Conservation (phyloP, 2,113 vertebrate species). For the Archocentrus centrarchus region DNA sequence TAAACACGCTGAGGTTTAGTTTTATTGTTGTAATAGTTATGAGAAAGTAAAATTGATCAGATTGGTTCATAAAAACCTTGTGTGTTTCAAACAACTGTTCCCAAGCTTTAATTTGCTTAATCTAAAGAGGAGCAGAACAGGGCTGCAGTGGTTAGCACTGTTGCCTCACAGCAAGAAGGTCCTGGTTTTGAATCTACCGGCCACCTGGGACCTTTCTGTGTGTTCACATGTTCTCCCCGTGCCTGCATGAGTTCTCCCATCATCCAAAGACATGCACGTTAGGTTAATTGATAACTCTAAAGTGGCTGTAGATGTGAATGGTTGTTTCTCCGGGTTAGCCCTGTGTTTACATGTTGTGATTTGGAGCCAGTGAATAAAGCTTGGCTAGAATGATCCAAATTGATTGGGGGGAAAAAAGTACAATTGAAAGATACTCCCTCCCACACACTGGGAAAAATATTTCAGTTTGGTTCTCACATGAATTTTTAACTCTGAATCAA, state of each 20-base stretch:
- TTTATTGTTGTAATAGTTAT: background rate
- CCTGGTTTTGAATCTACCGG: background rate
- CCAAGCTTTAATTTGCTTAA: background rate
- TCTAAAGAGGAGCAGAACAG: background rate
- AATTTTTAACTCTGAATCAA: constrained; percentile 55
- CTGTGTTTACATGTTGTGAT: constrained; percentile 6
- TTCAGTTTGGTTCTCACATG: constrained; percentile 52
- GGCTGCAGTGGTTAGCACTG: rapidly evolving
- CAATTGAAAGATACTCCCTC: background rate
- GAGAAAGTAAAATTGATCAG: background rate
- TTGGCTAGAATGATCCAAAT: constrained; percentile 1
- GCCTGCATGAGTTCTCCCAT: background rate
- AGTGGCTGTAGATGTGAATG: background rate
- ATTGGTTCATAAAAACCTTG: background rate
- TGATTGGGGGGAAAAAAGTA: constrained; percentile 17
- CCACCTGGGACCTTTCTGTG: background rate
- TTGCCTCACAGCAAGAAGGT: background rate
- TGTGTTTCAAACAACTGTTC: background rate
- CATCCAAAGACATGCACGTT: background rate
- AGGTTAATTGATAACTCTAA: background rate
- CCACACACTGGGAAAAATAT: constrained; percentile 35
- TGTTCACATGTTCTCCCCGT: background rate
- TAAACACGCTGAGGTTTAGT: too few relatives aligned
- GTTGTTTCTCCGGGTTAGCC: background rate
- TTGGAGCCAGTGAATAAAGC: background rate